Evolutionary conservation across 2,797 vertebrate species (phyloP), one percentile per base, ranked within the genome.

Genomic region (Pipistrellus pygmaeus): DNA sequence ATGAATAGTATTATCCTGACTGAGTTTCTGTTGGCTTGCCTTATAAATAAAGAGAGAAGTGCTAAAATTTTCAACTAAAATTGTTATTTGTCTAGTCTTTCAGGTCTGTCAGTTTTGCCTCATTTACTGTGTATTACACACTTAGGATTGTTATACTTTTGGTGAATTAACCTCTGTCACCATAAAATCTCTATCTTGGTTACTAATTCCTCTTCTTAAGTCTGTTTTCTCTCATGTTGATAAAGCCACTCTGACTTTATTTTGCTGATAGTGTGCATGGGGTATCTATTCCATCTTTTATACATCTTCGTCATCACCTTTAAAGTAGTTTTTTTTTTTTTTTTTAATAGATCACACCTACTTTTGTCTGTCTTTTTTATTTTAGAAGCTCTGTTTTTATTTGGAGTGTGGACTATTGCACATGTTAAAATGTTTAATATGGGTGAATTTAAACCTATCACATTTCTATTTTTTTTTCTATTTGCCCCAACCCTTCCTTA

Each of bases 11-110:
- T 3, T 46, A 66, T 44, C n/a, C n/a, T 73, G 35, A 18, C 13
- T 32, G 41, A 64, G 8, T 88, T 87, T 88, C 83, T 69, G 32
- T 90, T 82, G 75, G 46, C 64, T 69, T 55, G 4, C 83, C 85
- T 51, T 73, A 35, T n/a, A 78, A 85, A 66, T 41, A 25, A 41
- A 41, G 55, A 64, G 93, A 94, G 30, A 44, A 51, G 21, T 10
- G 41, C 72, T 75, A 69, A 71, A 13, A 35, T 15, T 78, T 91
- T 68, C 30, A 80, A 1, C 25, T 82, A 10, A 21, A 46, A 23
- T 35, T 25, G 14, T 41, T 48, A 15, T 88, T 32, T 75, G 25
- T 27, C 32, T 57, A 3, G 14, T 35, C 23, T 41, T 27, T 6
- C 2, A 30, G 25, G 44, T n/a, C 53, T n/a, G 1, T 12, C 20